These are phyloP conservation scores for Dryas iulia DNA, from an alignment of 1,140 invertebrate species.

Conservation along the genomic window DNA sequence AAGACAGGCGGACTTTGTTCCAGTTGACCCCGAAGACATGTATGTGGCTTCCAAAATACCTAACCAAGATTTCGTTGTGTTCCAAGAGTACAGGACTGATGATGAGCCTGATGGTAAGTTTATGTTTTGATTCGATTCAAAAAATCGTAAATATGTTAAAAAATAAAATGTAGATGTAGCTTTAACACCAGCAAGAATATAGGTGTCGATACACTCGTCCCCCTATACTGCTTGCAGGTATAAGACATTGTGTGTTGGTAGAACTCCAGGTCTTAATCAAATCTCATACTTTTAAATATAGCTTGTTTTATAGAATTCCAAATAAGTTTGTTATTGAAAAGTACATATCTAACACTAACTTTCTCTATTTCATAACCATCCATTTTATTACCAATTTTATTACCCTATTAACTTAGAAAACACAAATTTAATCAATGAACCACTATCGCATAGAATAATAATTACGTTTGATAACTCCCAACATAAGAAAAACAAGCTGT, in stretches of 20 bases:
- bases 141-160: no score
- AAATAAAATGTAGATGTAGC: no score
- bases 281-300: no score
- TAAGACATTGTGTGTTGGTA: no score
- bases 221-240: no score
- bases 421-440: not conserved
- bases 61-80: conserved; percentile 83
- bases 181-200: no score
- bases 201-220: no score
- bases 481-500: not conserved
- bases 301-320: no score
- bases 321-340: not conserved
- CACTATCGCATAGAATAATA: not conserved
- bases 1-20: conserved; percentile 88
- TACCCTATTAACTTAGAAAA: not conserved
- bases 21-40: conserved; percentile 91
- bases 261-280: no score
- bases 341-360: not conserved
- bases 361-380: not conserved
- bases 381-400: not conserved
- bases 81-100: conserved; percentile 86
- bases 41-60: conserved; percentile 88
- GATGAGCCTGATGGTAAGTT: conserved; percentile 82
- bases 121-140: not conserved
- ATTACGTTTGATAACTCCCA: not conserved